Evolutionary conservation across 2,797 vertebrate genomes (phyloP).

Genomic region (Coregonus sp.): DNA sequence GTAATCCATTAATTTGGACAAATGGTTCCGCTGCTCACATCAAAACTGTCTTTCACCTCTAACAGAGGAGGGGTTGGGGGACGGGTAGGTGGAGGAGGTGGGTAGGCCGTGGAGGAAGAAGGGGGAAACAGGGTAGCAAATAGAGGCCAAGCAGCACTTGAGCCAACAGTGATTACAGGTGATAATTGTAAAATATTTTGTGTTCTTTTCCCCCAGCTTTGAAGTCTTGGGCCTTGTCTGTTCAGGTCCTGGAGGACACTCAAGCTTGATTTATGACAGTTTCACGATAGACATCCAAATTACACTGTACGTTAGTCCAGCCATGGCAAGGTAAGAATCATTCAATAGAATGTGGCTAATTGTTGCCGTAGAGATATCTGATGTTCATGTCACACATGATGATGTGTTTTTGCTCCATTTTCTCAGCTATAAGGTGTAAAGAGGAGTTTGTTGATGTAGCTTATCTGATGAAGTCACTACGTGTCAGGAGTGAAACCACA

Average conservation of each 20-base stretch:
- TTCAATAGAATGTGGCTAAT: constrained; percentile 59
- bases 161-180: constrained; percentile 66
- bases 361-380: constrained; percentile 45
- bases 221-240: constrained; percentile 66
- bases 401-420: constrained; percentile 37
- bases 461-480: constrained; percentile 44
- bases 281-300: constrained; percentile 63
- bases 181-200: constrained; percentile 65
- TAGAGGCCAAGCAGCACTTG: constrained; percentile 33
- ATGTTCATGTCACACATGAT: constrained; percentile 43
- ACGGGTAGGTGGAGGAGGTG: neutral
- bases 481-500: constrained; percentile 33
- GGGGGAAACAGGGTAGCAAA: neutral
- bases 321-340: constrained; percentile 53
- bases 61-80: neutral
- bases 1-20: constrained; percentile 41
- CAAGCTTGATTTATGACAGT: constrained; percentile 70
- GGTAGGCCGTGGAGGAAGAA: neutral
- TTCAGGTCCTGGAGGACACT: constrained; percentile 39
- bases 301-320: constrained; percentile 55
- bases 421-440: constrained; percentile 32
- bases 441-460: constrained; percentile 33
- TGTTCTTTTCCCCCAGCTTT: constrained; percentile 67
- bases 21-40: constrained; percentile 27
- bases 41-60: constrained; percentile 17